phyloP scores from a whole-genome alignment of 2,113 vertebrate species.

The Daubentonia madagascariensis region DNA sequence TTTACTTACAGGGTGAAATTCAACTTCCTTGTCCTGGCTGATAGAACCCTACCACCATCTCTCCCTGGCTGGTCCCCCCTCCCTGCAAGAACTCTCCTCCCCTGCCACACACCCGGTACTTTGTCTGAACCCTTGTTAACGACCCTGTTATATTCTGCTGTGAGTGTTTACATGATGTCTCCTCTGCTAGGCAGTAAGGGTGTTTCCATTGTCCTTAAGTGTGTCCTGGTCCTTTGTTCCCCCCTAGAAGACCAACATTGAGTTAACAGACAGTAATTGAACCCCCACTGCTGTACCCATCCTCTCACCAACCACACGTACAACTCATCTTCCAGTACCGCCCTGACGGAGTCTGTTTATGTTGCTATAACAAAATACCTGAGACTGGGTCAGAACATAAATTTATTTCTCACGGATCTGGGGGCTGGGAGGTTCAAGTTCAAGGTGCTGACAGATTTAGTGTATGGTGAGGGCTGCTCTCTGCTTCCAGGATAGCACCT shows the following conservation, averaged over 20 bases:
- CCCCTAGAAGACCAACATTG: neutral
- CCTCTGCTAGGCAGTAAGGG: neutral
- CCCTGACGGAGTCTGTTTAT: neutral
- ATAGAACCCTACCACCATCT: neutral
- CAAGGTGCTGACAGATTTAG: neutral
- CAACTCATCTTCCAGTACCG: neutral
- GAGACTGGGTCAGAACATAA: neutral
- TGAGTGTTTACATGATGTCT: neutral
- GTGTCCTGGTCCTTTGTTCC: neutral
- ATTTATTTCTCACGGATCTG: neutral
- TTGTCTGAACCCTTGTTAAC: neutral
- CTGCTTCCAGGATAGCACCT: neutral
- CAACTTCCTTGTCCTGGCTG: neutral
- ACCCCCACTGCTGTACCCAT: neutral
- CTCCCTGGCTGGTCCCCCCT: neutral
- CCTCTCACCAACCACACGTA: neutral
- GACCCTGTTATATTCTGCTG: neutral
- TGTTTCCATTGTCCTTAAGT: neutral
- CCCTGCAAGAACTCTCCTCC: neutral
- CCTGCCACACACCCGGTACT: neutral
- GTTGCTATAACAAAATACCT: neutral
- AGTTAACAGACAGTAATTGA: neutral
- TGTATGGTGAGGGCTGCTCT: neutral
- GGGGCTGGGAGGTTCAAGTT: neutral
- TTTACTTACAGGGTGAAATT: neutral